Percentiles rank a stretch among this genome's conserved stretches.
phyloP scores from a whole-genome alignment of 2,113 vertebrate genomes.

The Glareola pratincola region DNA sequence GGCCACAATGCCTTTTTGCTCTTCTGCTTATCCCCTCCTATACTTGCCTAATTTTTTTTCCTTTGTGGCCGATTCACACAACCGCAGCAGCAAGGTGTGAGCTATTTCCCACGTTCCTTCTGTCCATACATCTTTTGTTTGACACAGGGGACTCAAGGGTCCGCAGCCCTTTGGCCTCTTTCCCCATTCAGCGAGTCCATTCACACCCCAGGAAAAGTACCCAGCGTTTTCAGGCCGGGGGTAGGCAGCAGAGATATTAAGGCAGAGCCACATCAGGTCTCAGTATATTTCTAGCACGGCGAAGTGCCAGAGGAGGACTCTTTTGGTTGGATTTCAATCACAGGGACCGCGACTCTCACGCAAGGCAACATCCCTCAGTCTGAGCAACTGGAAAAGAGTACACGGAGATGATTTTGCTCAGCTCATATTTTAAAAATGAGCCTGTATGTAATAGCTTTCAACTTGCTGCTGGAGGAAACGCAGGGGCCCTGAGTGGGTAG shows the following conservation, averaged over 20 bases:
- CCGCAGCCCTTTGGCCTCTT: neutral
- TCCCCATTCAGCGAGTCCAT: rapidly evolving
- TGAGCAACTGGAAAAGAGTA: slow-evolving; percentile 9
- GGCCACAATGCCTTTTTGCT: rapidly evolving
- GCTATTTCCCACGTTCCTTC: neutral
- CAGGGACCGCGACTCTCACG: neutral
- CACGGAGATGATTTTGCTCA: neutral
- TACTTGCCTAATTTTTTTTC: neutral
- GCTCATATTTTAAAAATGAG: slow-evolving; percentile 49
- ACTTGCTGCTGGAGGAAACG: neutral
- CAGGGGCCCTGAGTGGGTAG: neutral
- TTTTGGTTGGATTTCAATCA: neutral
- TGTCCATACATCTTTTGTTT: neutral
- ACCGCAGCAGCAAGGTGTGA: rapidly evolving
- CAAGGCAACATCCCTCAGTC: neutral
- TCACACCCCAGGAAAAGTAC: neutral
- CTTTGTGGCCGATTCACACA: neutral
- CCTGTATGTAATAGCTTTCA: slow-evolving; percentile 22
- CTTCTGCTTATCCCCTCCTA: neutral
- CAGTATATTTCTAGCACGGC: neutral
- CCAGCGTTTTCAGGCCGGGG: neutral
- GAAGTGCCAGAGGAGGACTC: neutral
- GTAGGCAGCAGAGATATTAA: neutral
- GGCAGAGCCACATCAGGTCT: neutral
- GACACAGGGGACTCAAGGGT: neutral